A percentile compares a stretch with the other conserved stretches of the same genome.
Conservation (phyloP, 2,113 vertebrate species). For the Alouatta palliata region DNA sequence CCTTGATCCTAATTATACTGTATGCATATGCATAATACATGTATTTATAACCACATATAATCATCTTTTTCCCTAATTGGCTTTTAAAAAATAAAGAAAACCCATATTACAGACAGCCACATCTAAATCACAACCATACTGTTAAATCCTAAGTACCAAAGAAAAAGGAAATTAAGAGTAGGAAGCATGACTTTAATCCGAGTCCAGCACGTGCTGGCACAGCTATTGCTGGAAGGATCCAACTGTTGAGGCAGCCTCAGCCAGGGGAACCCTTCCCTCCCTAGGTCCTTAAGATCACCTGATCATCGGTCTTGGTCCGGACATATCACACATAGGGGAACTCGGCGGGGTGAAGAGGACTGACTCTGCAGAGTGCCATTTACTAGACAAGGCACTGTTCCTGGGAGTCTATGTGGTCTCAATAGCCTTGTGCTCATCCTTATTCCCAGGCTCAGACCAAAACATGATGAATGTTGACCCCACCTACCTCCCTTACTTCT, state of each 20-base stretch:
- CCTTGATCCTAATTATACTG: neutral
- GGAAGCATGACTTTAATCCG: neutral
- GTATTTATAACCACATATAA: neutral
- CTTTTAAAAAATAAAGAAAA: neutral
- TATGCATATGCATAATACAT: neutral
- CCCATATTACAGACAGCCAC: neutral
- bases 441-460: neutral
- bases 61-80: neutral
- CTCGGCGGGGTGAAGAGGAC: neutral
- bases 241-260: too few relatives aligned
- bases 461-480: neutral
- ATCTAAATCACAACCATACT: neutral
- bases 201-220: neutral
- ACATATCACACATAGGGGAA: neutral
- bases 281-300: neutral
- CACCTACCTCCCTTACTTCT: neutral
- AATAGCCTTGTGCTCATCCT: neutral
- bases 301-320: neutral
- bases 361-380: neutral
- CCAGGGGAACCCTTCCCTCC: neutral
- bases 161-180: neutral
- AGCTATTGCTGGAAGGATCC: neutral
- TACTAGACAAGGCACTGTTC: neutral
- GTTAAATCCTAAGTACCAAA: neutral
- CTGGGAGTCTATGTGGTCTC: rapidly evolving